Conservation (phyloP, 1,140 invertebrate species). For the Pinna nobilis region DNA sequence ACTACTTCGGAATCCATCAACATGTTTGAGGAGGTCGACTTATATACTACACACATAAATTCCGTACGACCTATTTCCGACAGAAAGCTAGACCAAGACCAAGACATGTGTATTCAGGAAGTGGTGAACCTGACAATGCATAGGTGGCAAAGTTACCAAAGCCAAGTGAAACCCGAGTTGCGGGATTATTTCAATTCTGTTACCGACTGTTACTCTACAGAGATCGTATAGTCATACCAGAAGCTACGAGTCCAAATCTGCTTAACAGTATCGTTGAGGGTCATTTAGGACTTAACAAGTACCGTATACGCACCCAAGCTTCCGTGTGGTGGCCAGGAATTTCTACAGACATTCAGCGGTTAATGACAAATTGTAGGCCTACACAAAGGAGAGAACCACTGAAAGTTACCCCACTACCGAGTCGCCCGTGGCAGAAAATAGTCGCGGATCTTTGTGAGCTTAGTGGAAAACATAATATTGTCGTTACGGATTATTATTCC, state of each 20-base stretch:
- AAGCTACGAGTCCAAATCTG: conserved; percentile 1
- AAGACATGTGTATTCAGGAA: conserved; percentile 2
- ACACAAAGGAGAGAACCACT: conserved; percentile 35
- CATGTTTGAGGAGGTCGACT: neutral
- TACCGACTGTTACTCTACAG: conserved; percentile 21
- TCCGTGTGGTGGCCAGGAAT: conserved; percentile 41
- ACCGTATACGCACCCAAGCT: neutral
- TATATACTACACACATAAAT: neutral
- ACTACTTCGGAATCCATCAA: conserved; percentile 58
- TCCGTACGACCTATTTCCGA: conserved; percentile 1
- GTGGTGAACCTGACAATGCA: neutral
- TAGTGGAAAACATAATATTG: conserved; percentile 17
- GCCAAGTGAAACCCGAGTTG: neutral
- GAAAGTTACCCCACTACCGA: conserved; percentile 28
- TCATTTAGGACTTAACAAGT: conserved; percentile 35
- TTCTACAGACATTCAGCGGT: too few species aligned
- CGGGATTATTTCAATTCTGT: conserved; percentile 17
- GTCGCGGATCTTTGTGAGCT: conserved; percentile 36
- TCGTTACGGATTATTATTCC: conserved; percentile 39
- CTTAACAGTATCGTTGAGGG: conserved; percentile 29
- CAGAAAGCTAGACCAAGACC: conserved; percentile 1
- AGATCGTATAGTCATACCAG: conserved; percentile 38
- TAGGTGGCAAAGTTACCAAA: conserved; percentile 9
- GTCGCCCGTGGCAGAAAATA: conserved; percentile 40
- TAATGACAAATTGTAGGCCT: too few species aligned